phyloP scores from a whole-genome alignment of 1,140 invertebrate genomes.

The Caenorhabditis brenneri region DNA sequence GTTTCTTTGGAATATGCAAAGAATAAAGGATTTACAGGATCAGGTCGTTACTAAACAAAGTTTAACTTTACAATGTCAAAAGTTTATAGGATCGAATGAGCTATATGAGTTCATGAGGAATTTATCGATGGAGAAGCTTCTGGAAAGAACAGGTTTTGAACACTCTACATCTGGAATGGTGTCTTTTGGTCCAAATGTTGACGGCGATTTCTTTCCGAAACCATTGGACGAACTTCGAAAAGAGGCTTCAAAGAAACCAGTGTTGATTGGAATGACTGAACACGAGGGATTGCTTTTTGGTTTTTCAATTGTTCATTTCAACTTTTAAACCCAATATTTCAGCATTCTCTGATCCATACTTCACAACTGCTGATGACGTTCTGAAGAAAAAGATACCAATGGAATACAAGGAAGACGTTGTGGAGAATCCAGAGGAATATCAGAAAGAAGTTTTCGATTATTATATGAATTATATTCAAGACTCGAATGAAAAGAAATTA shows the following conservation, averaged over 20 bases:
- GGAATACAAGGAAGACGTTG: background rate
- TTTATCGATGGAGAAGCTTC: background rate
- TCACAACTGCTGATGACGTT: background rate
- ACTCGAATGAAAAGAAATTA: background rate
- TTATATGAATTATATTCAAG: background rate
- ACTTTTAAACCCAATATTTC: background rate
- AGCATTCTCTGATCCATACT: background rate
- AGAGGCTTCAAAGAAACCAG: slow-evolving; percentile 40
- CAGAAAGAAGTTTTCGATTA: background rate
- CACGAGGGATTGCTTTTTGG: slow-evolving; percentile 57
- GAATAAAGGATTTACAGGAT: background rate
- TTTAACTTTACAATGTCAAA: no score
- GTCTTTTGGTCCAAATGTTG: slow-evolving; percentile 45
- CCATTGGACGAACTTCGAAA: slow-evolving; percentile 38
- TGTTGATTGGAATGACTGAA: slow-evolving; percentile 52
- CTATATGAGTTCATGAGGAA: background rate
- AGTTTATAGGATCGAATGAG: background rate
- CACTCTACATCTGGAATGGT: background rate
- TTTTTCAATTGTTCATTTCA: background rate
- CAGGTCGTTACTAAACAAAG: no score
- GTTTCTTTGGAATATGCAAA: background rate
- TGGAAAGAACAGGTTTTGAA: background rate
- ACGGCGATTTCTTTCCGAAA: slow-evolving; percentile 56
- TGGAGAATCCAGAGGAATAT: background rate
- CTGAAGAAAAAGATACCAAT: background rate